A percentile compares a stretch with the other conserved stretches of the same genome.
These are phyloP conservation scores for Thereva unica DNA, from an alignment of 2,888 invertebrate genomes.

Conservation along the genomic window DNA sequence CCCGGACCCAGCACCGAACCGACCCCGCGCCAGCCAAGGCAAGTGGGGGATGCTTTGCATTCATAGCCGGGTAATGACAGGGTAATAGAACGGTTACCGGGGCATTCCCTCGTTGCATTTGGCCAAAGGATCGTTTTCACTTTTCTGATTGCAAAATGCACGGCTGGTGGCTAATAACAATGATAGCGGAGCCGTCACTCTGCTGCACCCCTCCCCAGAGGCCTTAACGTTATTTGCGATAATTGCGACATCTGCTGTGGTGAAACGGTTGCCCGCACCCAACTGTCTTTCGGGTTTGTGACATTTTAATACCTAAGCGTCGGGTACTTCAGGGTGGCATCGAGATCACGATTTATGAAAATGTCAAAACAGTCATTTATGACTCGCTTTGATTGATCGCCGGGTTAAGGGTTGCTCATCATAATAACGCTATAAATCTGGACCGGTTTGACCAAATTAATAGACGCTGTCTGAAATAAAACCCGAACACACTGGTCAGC, in stretches of 20 bases:
- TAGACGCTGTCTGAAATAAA: no score
- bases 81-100: constrained; percentile 11
- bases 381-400: constrained; percentile 7
- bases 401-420: no score
- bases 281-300: constrained; percentile 6
- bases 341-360: neutral
- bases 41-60: neutral
- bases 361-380: constrained; percentile 28
- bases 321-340: neutral
- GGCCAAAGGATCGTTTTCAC: constrained; percentile 1
- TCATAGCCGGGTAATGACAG: constrained; percentile 19
- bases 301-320: constrained; percentile 3
- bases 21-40: neutral
- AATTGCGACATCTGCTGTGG: constrained; percentile 30
- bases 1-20: neutral
- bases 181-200: constrained; percentile 2
- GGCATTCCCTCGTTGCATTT: constrained; percentile 13
- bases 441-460: no score
- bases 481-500: no score
- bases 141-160: constrained; percentile 1
- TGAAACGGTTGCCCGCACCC: constrained; percentile 26
- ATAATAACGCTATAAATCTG: no score
- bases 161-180: neutral
- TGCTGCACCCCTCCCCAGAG: constrained; percentile 8
- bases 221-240: constrained; percentile 12